phyloP scores from a whole-genome alignment of 2,888 invertebrate genomes.

The Nasonovia ribisnigri region DNA sequence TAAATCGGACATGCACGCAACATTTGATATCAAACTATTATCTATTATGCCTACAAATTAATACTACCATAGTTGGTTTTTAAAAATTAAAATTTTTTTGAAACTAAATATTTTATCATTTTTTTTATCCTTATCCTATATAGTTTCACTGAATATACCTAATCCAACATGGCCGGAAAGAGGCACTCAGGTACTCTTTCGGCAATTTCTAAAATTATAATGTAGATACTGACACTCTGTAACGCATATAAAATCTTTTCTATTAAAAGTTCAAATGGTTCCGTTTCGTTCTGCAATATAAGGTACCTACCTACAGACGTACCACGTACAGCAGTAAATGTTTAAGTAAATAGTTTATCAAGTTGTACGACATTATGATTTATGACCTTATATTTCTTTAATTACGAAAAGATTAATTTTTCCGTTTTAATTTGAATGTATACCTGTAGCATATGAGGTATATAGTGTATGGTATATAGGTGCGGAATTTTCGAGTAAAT shows the following conservation, averaged over 20 bases:
- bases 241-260: background rate
- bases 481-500: background rate
- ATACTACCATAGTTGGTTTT: background rate
- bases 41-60: background rate
- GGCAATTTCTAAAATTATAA: background rate
- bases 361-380: background rate
- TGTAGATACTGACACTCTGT: background rate
- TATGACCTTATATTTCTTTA: background rate
- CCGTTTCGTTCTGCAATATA: too few relatives aligned
- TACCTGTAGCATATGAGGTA: too few relatives aligned
- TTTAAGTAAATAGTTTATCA: background rate
- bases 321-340: background rate
- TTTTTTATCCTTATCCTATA: background rate
- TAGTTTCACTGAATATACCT: background rate
- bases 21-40: background rate
- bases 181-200: background rate
- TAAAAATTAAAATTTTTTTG: background rate
- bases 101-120: background rate
- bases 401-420: background rate
- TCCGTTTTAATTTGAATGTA: background rate
- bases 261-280: background rate
- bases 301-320: background rate
- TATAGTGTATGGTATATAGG: background rate
- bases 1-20: background rate
- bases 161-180: background rate